Evolutionary conservation across 23 tunicate genomes (phyloP).

Genomic region (Ciona savignyi): DNA sequence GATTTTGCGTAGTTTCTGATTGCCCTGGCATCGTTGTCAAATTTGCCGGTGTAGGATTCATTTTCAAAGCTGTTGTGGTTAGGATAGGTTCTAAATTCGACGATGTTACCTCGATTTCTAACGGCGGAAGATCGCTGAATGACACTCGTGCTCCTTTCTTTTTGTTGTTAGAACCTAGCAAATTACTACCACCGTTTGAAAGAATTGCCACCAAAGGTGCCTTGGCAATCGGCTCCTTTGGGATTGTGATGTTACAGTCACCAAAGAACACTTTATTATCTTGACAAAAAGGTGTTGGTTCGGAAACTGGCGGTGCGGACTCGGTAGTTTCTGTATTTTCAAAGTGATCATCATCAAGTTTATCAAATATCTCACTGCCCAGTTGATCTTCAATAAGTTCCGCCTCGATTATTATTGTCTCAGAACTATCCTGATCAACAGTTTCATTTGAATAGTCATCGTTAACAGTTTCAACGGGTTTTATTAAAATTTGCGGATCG

Average conservation of each 20-base stretch:
- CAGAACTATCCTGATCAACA: neutral
- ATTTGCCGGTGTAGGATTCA: neutral
- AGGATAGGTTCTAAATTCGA: neutral
- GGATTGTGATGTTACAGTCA: neutral
- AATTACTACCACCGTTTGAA: conserved; percentile 6
- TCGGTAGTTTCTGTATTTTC: neutral
- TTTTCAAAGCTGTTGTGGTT: neutral
- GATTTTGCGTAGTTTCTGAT: neutral
- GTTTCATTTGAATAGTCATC: neutral
- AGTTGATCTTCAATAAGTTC: conserved; percentile 1
- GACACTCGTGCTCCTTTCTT: conserved; percentile 32
- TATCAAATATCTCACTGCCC: neutral
- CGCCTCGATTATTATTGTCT: no score
- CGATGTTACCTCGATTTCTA: conserved; percentile 33
- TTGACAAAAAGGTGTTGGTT: no score
- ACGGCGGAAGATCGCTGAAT: conserved; percentile 59
- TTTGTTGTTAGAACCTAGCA: conserved; percentile 23
- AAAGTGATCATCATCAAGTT: neutral
- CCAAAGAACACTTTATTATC: neutral
- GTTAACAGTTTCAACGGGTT: neutral
- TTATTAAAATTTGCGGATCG: no score
- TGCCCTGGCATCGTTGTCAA: neutral
- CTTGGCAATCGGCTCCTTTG: neutral
- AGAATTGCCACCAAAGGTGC: conserved; percentile 1
- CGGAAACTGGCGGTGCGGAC: neutral